Conservation (phyloP, 2,113 vertebrate species). For the Lycocorax pyrrhopterus region DNA sequence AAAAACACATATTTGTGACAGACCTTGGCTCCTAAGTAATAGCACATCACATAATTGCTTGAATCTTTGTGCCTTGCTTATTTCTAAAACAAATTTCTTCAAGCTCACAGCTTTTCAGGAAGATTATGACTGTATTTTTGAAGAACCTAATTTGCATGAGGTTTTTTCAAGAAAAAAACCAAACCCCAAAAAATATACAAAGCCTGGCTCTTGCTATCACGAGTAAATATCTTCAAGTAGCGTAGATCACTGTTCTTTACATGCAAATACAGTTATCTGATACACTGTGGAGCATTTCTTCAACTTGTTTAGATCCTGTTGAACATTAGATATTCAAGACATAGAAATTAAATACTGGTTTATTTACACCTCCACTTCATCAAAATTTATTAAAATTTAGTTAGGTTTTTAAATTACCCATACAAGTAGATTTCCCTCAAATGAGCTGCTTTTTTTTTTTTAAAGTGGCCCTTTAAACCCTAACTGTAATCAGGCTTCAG, state of each 20-base stretch:
- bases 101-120: background rate
- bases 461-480: background rate
- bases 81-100: slow-evolving; percentile 8
- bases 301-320: background rate
- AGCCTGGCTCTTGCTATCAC: background rate
- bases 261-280: background rate
- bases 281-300: background rate
- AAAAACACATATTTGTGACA: background rate
- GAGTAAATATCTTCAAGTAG: background rate
- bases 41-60: background rate
- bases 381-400: background rate
- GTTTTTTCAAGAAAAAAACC: background rate
- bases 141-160: background rate
- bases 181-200: background rate
- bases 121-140: background rate
- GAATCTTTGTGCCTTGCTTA: background rate
- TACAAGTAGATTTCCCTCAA: background rate
- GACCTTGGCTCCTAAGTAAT: background rate
- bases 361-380: background rate
- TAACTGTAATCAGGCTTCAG: slow-evolving; percentile 16
- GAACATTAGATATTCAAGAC: background rate
- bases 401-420: background rate
- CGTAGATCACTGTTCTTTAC: background rate
- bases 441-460: background rate
- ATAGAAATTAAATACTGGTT: background rate